phyloP scores from a whole-genome alignment of 2,888 invertebrate species.

The Mayetiola destructor region DNA sequence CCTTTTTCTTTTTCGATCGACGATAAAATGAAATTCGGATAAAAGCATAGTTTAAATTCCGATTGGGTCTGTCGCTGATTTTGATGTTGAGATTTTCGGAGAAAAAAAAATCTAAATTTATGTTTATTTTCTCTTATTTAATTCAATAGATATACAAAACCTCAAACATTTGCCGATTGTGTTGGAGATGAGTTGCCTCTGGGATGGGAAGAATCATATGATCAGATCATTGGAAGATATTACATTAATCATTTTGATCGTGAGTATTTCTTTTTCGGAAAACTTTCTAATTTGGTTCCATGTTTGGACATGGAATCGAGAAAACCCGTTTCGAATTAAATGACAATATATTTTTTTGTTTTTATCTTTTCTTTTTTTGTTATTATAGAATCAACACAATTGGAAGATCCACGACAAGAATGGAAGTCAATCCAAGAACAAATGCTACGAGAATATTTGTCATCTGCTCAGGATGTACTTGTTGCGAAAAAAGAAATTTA shows the following conservation, averaged over 20 bases:
- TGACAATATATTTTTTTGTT: not conserved
- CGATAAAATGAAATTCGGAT: not conserved
- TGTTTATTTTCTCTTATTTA: not conserved
- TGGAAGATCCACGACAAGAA: constrained; percentile 92
- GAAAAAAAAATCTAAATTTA: not conserved
- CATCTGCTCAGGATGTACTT: constrained; percentile 87
- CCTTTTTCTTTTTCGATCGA: not conserved
- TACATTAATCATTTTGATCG: constrained; percentile 94
- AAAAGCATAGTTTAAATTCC: not conserved
- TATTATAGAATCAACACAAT: constrained; percentile 73
- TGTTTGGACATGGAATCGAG: not conserved
- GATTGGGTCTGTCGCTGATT: too few species aligned
- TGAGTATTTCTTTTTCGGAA: constrained; percentile 41
- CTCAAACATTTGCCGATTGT: constrained; percentile 93
- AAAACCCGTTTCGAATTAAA: not conserved
- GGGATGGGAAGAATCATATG: constrained; percentile 94
- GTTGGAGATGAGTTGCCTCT: constrained; percentile 92
- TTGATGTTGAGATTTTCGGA: too few species aligned
- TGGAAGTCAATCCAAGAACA: constrained; percentile 93
- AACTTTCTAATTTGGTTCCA: not conserved
- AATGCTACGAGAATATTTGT: constrained; percentile 92
- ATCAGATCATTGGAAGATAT: constrained; percentile 86
- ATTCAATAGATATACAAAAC: constrained; percentile 79
- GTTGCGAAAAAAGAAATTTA: constrained; percentile 95
- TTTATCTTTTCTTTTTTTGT: not conserved